Percentiles rank a stretch among this genome's conserved stretches.
phyloP scores from a whole-genome alignment of 2,113 vertebrate species.

The Leptosomus discolor region DNA sequence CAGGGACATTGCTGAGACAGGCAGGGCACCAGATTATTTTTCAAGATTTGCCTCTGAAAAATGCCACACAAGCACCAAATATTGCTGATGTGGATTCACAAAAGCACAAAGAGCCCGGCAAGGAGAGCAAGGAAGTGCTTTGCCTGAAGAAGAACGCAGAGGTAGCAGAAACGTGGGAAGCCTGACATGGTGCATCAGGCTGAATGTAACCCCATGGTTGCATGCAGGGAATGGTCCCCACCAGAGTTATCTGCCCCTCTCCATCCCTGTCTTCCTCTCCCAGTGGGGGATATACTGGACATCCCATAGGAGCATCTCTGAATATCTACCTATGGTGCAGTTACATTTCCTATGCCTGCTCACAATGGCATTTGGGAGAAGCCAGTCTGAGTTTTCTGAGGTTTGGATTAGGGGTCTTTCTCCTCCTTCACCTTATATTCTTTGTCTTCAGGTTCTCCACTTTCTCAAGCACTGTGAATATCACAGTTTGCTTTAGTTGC shows the following conservation, averaged over 20 bases:
- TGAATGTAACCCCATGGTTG: not conserved
- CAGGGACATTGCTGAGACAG: not conserved
- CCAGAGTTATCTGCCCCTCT: not conserved
- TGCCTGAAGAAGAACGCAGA: not conserved
- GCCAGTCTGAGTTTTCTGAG: not conserved
- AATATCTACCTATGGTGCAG: not conserved
- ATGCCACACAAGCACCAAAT: not conserved
- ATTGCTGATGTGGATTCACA: not conserved
- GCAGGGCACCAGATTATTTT: not conserved
- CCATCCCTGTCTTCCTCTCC: not conserved
- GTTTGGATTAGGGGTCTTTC: not conserved
- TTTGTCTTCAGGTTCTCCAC: not conserved
- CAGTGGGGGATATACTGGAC: fast-evolving
- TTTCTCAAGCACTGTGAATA: not conserved
- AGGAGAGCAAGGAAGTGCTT: not conserved
- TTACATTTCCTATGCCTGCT: no score
- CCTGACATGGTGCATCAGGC: not conserved
- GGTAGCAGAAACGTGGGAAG: not conserved
- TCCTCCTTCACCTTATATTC: not conserved
- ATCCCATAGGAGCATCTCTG: not conserved
- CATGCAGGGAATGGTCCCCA: not conserved
- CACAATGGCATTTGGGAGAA: not conserved
- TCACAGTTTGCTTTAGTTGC: not conserved
- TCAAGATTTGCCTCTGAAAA: not conserved
- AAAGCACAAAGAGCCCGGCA: not conserved